These are phyloP conservation scores for Archaeoteleia sp. DNA, from an alignment of 2,888 invertebrate genomes.

Conservation along the genomic window DNA sequence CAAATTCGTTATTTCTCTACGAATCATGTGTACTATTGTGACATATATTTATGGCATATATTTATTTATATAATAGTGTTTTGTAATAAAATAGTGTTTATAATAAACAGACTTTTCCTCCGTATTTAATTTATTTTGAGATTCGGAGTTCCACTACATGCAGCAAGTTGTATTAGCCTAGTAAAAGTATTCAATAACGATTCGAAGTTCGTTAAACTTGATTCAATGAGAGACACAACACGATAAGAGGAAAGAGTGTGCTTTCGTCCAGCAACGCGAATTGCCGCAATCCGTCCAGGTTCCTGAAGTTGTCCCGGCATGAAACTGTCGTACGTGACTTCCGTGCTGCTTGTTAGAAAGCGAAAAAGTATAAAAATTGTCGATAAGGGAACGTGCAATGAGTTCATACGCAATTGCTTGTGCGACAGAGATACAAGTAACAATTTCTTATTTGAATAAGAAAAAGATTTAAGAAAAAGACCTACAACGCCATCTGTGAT, in stretches of 20 bases:
- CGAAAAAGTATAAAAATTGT: constrained; percentile 50
- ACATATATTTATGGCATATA: too few relatives aligned
- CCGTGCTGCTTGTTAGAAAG: constrained; percentile 55
- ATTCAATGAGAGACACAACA: constrained; percentile 14
- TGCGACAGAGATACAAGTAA: constrained; percentile 15
- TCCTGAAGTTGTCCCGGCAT: constrained; percentile 58
- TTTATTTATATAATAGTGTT: too few relatives aligned
- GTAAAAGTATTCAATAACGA: constrained; percentile 20
- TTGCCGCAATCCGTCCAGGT: constrained; percentile 50
- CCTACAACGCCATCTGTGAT: too few relatives aligned
- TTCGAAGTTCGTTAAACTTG: constrained; percentile 31
- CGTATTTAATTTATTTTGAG: too few relatives aligned
- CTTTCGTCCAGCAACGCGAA: constrained; percentile 27
- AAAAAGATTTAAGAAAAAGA: too few relatives aligned
- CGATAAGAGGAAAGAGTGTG: constrained; percentile 9
- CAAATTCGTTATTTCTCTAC: too few relatives aligned
- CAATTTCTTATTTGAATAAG: too few relatives aligned
- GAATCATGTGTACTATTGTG: too few relatives aligned
- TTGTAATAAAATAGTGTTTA: too few relatives aligned
- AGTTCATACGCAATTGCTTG: constrained; percentile 24
- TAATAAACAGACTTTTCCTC: too few relatives aligned
- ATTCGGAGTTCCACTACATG: too few relatives aligned
- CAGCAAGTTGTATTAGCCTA: constrained; percentile 1
- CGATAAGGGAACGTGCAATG: constrained; percentile 48
- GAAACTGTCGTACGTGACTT: constrained; percentile 61